Conservation (phyloP, 2,113 vertebrate genomes). For the Pseudopodoces humilis region DNA sequence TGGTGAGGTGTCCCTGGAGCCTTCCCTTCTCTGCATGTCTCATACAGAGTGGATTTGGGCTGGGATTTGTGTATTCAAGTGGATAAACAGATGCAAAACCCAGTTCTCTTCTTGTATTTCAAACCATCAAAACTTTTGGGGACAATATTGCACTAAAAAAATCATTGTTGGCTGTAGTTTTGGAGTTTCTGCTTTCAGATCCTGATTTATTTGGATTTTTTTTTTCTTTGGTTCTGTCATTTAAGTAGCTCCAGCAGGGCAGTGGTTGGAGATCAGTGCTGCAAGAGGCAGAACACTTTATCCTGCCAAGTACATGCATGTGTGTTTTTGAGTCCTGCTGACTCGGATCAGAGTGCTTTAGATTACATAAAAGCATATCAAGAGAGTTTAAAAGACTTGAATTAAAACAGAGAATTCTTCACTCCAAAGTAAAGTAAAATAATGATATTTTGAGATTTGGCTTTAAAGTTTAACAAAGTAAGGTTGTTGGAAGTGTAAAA, state of each 20-base stretch:
- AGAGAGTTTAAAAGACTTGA: background rate
- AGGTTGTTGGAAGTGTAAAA: background rate
- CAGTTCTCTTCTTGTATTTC: fast-evolving
- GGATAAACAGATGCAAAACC: background rate
- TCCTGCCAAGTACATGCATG: background rate
- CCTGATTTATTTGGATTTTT: background rate
- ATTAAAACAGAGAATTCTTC: background rate
- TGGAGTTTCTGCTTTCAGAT: background rate
- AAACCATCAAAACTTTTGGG: background rate
- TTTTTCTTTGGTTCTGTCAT: background rate
- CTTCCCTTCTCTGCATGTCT: background rate
- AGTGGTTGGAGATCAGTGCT: background rate
- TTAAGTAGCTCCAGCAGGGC: background rate
- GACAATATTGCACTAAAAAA: background rate
- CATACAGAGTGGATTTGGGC: fast-evolving
- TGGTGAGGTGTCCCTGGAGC: background rate
- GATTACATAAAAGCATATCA: background rate
- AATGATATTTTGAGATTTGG: background rate
- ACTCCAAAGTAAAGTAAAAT: background rate
- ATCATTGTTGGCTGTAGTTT: background rate
- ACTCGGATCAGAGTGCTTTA: background rate
- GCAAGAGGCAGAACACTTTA: background rate
- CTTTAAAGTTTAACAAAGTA: background rate
- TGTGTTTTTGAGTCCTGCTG: background rate
- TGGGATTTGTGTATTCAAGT: background rate